A percentile compares a stretch with the other conserved stretches of the same genome.
These are phyloP conservation scores for Acanthosoma haemorrhoidale DNA, from an alignment of 2,888 invertebrate species.

Conservation along the genomic window DNA sequence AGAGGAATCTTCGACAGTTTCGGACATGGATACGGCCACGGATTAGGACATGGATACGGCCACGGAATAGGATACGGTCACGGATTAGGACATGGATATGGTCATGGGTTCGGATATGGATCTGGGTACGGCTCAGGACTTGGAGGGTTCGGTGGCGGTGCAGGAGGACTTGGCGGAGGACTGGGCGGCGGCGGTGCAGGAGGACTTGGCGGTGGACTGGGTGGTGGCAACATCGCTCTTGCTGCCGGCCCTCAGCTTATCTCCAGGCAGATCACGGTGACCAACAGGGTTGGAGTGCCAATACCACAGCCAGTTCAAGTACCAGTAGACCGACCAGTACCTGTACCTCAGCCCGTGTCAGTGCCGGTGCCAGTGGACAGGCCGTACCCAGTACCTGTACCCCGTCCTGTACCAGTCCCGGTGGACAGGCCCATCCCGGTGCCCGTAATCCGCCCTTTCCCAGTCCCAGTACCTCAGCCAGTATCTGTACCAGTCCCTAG, in stretches of 20 bases:
- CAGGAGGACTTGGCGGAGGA: not conserved
- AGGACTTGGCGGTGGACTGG: not conserved
- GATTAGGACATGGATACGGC: not conserved
- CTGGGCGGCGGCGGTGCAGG: conserved; percentile 13
- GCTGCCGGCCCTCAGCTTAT: conserved; percentile 24
- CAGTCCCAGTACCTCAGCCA: conserved; percentile 50
- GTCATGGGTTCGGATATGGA: not conserved
- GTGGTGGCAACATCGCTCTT: not conserved
- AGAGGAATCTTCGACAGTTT: conserved; percentile 28
- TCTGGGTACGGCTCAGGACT: not conserved
- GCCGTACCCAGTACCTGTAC: conserved; percentile 41
- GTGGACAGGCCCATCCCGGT: conserved; percentile 52
- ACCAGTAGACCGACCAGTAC: conserved; percentile 42
- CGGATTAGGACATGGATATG: conserved; percentile 9
- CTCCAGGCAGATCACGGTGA: conserved; percentile 34
- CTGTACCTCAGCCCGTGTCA: conserved; percentile 40
- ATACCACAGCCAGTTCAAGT: conserved; percentile 42
- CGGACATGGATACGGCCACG: conserved; percentile 21
- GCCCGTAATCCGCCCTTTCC: conserved; percentile 51
- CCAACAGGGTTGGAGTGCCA: conserved; percentile 38
- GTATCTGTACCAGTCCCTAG: conserved; percentile 48
- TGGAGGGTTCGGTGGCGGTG: not conserved
- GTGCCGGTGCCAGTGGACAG: conserved; percentile 40
- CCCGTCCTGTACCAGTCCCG: conserved; percentile 46
- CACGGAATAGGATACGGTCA: not conserved